Percentiles rank a stretch among this genome's conserved stretches.
Conservation (phyloP, 92 coral and sea anemone species). For the Zoanthus sansibaricus region DNA sequence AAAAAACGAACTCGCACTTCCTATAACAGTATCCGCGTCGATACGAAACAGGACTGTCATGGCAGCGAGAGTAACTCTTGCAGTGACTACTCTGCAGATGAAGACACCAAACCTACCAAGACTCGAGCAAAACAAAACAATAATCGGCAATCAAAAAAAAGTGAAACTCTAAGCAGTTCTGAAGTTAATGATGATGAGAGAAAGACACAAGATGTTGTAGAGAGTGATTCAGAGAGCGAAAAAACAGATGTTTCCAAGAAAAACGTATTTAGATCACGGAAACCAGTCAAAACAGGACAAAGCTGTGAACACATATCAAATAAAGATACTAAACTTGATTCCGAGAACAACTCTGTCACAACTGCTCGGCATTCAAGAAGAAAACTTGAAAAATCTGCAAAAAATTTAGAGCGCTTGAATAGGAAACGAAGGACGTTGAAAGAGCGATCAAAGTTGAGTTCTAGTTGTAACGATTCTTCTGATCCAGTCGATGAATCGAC, state of each 20-base stretch:
- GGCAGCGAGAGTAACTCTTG: constrained; percentile 74
- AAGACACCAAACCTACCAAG: constrained; percentile 41
- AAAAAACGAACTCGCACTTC: constrained; percentile 73
- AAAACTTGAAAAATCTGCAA: constrained; percentile 21
- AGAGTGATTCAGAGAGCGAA: constrained; percentile 53
- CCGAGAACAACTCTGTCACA: constrained; percentile 20
- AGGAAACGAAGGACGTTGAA: constrained; percentile 38
- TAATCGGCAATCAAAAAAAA: constrained; percentile 23
- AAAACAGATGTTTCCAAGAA: constrained; percentile 52
- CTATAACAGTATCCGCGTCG: constrained; percentile 41
- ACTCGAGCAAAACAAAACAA: constrained; percentile 17
- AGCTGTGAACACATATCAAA: constrained; percentile 17
- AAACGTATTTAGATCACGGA: constrained; percentile 29
- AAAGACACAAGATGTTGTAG: constrained; percentile 47
- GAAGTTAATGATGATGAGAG: constrained; percentile 29
- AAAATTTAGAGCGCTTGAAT: constrained; percentile 22
- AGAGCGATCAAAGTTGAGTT: constrained; percentile 10
- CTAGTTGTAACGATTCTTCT: constrained; percentile 41
- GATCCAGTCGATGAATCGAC: constrained; percentile 75
- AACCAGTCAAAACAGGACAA: constrained; percentile 2
- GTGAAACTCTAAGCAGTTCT: constrained; percentile 39
- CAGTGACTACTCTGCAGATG: constrained; percentile 81
- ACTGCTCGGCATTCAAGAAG: constrained; percentile 36
- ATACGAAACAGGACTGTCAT: constrained; percentile 49
- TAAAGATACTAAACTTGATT: constrained; percentile 34